Base-by-base conservation (phyloP, 1,140 invertebrate species). In the Papilio polyxenes region DNA sequence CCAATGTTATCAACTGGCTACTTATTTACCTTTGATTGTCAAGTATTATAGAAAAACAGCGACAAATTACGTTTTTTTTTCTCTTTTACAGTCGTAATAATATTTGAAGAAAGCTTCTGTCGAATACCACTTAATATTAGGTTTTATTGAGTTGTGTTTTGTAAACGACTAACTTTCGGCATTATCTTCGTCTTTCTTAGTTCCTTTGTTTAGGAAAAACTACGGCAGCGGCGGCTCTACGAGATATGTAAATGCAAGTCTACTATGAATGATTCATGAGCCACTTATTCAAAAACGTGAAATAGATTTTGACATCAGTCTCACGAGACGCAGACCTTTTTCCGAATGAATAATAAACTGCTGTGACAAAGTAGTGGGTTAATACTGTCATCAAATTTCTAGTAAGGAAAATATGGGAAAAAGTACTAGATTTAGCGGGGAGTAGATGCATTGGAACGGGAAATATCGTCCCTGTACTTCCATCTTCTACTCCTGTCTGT, bases 191-290 rank as follows among this genome's bases (percentile, higher is more conserved):
- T 59, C 8, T 79, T 79, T 79, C 77, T 79, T 79, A 62, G 77
- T 65, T 79, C 77, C 37, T 62, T 79, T 79, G 56, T 79, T 79
- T 79, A 65, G 10, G 56, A 79, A 56, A 20, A 65, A 79, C 56
- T 79, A 56, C 56, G 49, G 51, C 53, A 79, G 56, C 53, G n/a
- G 37, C 53, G 48, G 20, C 56, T 79, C 59, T 79, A n/a, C 20
- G 37, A 56, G 77, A 79, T 79, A 79, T 79, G 77, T 79, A 79
- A 79, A 79, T 79, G 56, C 77, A 48, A 79, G 59, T 37, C 56
- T 79, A 79, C 77, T 59, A 65, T 79, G 77, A 79, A 79, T 62
- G 53, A 79, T 79, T 79, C 77, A 79, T 79, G 77, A 79, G 77
- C 53, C 77, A 79, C 56, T 79, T 79, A 79, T 79, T 79, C 77